Evolutionary conservation across 2,888 invertebrate species (phyloP).

Genomic region (Callyntrura guangdongensis): DNA sequence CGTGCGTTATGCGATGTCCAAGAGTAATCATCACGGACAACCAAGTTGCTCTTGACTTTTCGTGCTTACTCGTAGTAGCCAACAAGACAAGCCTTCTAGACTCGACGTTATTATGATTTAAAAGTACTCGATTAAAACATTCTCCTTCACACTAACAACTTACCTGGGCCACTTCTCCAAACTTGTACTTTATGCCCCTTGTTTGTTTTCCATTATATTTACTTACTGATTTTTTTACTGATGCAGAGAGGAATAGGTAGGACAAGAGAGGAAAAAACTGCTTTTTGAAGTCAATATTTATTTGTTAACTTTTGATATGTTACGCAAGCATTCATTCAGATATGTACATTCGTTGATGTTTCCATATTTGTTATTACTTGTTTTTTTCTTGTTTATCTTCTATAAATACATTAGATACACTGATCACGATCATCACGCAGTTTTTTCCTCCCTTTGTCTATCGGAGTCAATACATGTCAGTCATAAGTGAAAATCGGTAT

Average conservation of each 20-base stretch:
- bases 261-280: background rate
- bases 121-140: conserved; percentile 61
- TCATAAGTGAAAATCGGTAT: conserved; percentile 5
- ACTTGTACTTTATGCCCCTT: background rate
- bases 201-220: conserved; percentile 44
- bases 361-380: too few relatives aligned
- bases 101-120: background rate
- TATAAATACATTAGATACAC: background rate
- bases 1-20: conserved; percentile 27
- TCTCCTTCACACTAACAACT: conserved; percentile 25
- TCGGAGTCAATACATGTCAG: conserved; percentile 74
- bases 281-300: conserved; percentile 72
- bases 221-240: conserved; percentile 35
- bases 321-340: background rate
- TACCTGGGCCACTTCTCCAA: background rate
- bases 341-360: background rate
- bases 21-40: conserved; percentile 50
- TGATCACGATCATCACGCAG: background rate
- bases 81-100: too few relatives aligned
- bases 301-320: conserved; percentile 56
- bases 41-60: conserved; percentile 53
- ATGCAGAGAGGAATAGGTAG: background rate
- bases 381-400: background rate
- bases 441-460: conserved; percentile 3
- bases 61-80: background rate